Evolutionary conservation across 2,888 invertebrate species (phyloP).

Genomic region (Ethmia dodecea): DNA sequence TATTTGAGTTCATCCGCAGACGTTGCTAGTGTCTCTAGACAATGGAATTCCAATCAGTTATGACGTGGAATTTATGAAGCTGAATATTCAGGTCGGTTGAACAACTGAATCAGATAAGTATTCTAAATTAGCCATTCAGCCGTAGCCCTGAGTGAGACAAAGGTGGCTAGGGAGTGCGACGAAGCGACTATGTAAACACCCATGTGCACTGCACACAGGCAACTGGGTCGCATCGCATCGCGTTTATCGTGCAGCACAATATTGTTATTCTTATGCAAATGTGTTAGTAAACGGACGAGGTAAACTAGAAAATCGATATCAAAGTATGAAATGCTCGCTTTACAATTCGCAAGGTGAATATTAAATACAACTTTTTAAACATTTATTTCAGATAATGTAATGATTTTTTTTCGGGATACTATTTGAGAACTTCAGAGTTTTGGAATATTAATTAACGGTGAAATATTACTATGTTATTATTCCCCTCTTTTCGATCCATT

Average conservation of each 20-base stretch:
- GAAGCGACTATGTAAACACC: conserved; percentile 59
- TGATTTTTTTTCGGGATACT: too few relatives aligned
- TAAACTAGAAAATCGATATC: background rate
- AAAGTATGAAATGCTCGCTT: too few relatives aligned
- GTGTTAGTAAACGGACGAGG: conserved; percentile 27
- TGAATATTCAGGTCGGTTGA: conserved; percentile 65
- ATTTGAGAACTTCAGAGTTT: too few relatives aligned
- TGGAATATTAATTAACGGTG: too few relatives aligned
- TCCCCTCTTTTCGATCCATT: too few relatives aligned
- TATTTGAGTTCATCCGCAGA: conserved; percentile 24
- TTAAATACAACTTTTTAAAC: too few relatives aligned
- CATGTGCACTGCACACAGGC: conserved; percentile 32
- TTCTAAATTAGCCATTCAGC: conserved; percentile 65
- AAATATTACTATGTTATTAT: too few relatives aligned
- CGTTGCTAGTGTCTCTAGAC: conserved; percentile 33
- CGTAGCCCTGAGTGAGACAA: conserved; percentile 52
- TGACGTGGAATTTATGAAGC: conserved; percentile 60
- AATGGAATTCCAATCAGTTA: conserved; percentile 48
- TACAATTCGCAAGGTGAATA: too few relatives aligned
- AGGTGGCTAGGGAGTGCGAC: conserved; percentile 54
- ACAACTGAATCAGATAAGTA: conserved; percentile 68
- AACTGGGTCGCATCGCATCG: conserved; percentile 60
- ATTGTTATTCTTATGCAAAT: conserved; percentile 41
- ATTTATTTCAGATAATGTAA: too few relatives aligned
- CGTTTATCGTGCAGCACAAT: conserved; percentile 48